phyloP scores from a whole-genome alignment of 2,113 vertebrate species.

The Rhinichthys klamathensis region DNA sequence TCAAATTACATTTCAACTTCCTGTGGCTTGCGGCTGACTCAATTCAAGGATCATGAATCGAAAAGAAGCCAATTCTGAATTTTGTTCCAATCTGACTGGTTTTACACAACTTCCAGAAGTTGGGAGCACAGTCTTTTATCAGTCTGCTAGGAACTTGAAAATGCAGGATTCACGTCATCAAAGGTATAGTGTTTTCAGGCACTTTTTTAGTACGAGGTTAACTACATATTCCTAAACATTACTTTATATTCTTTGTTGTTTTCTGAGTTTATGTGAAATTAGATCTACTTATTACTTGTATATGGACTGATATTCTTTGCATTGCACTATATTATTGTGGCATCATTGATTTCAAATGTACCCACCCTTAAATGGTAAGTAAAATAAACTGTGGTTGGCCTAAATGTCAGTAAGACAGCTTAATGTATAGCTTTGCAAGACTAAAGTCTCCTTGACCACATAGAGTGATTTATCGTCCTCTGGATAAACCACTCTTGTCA shows the following conservation, averaged over 20 bases:
- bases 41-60: background rate
- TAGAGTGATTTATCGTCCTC: conserved; percentile 70
- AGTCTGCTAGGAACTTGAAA: background rate
- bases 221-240: background rate
- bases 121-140: background rate
- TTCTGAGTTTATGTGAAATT: background rate
- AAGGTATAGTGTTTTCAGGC: background rate
- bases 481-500: conserved; percentile 13
- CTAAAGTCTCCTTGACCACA: conserved; percentile 18
- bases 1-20: background rate
- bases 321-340: conserved; percentile 1
- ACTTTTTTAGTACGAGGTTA: background rate
- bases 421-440: conserved; percentile 6
- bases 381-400: conserved; percentile 2
- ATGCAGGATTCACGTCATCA: background rate
- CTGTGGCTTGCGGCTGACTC: background rate
- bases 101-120: background rate
- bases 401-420: conserved; percentile 9
- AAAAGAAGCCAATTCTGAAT: background rate
- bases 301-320: conserved; percentile 15
- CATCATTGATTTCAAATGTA: background rate
- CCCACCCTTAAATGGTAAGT: background rate
- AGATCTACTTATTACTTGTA: background rate
- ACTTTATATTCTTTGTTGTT: background rate
- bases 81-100: background rate